phyloP scores from a whole-genome alignment of 2,797 vertebrate genomes.

The Echiichthys vipera region DNA sequence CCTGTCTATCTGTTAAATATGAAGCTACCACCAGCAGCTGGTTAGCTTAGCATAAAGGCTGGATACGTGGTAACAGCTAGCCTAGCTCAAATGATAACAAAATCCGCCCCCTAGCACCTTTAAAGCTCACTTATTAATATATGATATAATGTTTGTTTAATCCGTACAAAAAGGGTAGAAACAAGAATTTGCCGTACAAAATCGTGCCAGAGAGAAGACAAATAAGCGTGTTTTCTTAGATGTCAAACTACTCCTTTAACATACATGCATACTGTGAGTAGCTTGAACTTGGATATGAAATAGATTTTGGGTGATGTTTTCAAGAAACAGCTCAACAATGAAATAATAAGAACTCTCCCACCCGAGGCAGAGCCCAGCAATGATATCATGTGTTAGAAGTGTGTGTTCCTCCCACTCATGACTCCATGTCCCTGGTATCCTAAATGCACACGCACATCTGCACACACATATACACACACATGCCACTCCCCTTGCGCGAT shows the following conservation, averaged over 20 bases:
- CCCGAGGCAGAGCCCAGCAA: conserved; percentile 26
- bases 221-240: neutral
- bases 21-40: neutral
- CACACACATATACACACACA: conserved; percentile 34
- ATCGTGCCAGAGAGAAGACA: neutral
- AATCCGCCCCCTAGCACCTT: neutral
- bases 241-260: neutral
- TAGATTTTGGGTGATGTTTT: conserved; percentile 10
- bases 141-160: neutral
- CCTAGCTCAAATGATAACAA: neutral
- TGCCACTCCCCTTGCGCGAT: conserved; percentile 36
- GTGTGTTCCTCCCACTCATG: conserved; percentile 58
- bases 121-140: neutral
- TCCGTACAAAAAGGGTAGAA: neutral
- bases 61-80: neutral
- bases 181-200: neutral
- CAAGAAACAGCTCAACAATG: neutral
- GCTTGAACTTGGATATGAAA: neutral
- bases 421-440: conserved; percentile 72
- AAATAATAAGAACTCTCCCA: conserved; percentile 14
- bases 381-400: conserved; percentile 62
- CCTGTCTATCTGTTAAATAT: neutral
- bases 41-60: conserved; percentile 1
- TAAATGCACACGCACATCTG: conserved; percentile 26
- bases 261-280: neutral